Percentiles rank a stretch among this genome's conserved stretches.
Evolutionary conservation across 2,797 vertebrate species (phyloP).

Genomic region (Myotis findleyi): DNA sequence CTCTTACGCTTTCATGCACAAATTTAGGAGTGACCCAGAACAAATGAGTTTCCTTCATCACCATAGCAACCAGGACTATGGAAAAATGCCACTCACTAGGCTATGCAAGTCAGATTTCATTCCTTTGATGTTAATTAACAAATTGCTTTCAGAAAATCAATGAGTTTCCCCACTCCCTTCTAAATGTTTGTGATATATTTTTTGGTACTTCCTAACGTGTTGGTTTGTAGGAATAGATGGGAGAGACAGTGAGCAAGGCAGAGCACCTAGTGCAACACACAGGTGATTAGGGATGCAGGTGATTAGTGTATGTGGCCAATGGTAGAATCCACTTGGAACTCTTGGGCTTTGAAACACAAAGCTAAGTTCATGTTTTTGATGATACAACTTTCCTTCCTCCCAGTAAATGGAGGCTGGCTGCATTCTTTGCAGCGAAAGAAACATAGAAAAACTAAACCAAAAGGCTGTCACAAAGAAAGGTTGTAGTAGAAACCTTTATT

Average conservation of each 20-base stretch:
- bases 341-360: background rate
- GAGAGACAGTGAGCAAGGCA: background rate
- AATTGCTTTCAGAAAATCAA: conserved; percentile 90
- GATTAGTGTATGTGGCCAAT: background rate
- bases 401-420: conserved; percentile 26
- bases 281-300: background rate
- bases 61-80: conserved; percentile 91
- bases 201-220: conserved; percentile 84
- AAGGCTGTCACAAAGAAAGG: background rate
- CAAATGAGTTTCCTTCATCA: conserved; percentile 89
- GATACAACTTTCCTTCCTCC: background rate
- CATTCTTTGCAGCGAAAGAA: background rate
- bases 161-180: conserved; percentile 84
- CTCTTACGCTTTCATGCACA: conserved; percentile 90
- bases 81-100: conserved; percentile 91
- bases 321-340: background rate
- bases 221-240: background rate
- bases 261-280: background rate
- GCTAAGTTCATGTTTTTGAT: background rate
- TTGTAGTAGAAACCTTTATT: background rate
- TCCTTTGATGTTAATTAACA: conserved; percentile 92
- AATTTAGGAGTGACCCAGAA: conserved; percentile 90
- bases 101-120: conserved; percentile 90
- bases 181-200: conserved; percentile 88
- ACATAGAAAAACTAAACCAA: background rate